Base-by-base conservation (phyloP, 2,113 vertebrate genomes). In the Tachysurus fulvidraco region DNA sequence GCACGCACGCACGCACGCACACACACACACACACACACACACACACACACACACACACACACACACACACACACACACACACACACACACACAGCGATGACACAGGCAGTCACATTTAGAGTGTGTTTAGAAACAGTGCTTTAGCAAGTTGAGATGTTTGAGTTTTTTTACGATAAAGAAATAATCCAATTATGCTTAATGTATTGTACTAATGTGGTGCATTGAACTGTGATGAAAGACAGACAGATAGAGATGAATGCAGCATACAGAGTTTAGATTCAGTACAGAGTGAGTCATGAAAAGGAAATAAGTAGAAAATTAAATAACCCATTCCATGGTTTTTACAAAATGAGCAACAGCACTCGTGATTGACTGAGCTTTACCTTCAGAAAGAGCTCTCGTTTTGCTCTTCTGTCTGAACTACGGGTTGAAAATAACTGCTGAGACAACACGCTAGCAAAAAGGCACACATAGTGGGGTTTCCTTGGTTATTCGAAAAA, bases 301-400 rank as follows among this genome's bases (percentile, higher is more conserved):
- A 4, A 3, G 44, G 44, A 65, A 67, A 67, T 54, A 14, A 44
- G 19, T 7, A 76, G 73, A 11, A 1, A n/a, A 7, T 16, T 76
- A 76, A 50, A 74, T 76, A n/a, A 16, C n/a, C 25, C 6, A 52
- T n/a, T n/a, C 11, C 73, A 83, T 10, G 30, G 23, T 41, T 59
- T 57, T 41, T 84, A 36, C 55, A 13, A 36, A 59, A 73, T 55
- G 17, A 46, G 77, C 54, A 19, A 76, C 21, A n/a, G 23, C 16
- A 23, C 21, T n/a, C 23, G 21, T 60, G 54, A 84, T 50, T 84
- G 30, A 44, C 41, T 23, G 55, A 62, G 41, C 8, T 46, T 85
- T 44, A 85, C 41, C 44, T 77, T 76, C 36, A 60, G 81, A 83
- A 52, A 55, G 65, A n/a, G 28, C 28, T 55, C 30, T 41, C 36